These are phyloP conservation scores for Prionace glauca DNA, from an alignment of 2,797 vertebrate genomes.

Conservation along the genomic window DNA sequence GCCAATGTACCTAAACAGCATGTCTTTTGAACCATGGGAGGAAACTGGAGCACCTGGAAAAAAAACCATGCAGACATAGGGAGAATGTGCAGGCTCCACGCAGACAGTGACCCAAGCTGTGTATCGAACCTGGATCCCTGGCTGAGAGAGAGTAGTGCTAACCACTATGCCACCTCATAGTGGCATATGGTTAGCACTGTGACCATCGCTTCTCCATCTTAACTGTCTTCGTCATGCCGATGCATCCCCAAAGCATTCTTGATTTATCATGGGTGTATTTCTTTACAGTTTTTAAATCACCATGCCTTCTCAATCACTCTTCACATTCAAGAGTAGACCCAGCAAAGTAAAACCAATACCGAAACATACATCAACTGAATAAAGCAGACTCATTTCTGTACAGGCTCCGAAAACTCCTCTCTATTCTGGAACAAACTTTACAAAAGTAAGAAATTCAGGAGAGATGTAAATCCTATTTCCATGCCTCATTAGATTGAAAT, in stretches of 20 bases:
- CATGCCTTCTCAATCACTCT: background rate
- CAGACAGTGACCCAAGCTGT: too few species aligned
- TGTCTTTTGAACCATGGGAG: too few species aligned
- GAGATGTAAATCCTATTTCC: background rate
- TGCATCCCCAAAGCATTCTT: too few species aligned
- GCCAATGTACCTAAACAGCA: too few species aligned
- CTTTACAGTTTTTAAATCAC: background rate
- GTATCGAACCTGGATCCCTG: too few species aligned
- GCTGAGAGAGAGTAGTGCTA: too few species aligned
- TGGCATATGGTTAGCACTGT: too few species aligned
- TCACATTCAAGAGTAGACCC: background rate
- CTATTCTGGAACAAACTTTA: background rate
- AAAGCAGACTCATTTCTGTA: background rate
- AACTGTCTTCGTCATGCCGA: background rate
- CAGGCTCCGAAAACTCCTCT: background rate
- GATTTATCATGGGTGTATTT: background rate
- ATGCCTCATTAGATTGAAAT: background rate
- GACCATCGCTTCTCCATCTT: background rate
- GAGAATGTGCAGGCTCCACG: too few species aligned
- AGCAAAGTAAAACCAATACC: background rate
- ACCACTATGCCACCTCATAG: too few species aligned
- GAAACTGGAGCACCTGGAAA: too few species aligned
- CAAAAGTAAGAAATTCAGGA: background rate
- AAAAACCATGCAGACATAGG: too few species aligned
- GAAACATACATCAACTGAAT: background rate